Base-by-base conservation (phyloP, 2,888 invertebrate species). In the Glyphotaelius pellucidus region DNA sequence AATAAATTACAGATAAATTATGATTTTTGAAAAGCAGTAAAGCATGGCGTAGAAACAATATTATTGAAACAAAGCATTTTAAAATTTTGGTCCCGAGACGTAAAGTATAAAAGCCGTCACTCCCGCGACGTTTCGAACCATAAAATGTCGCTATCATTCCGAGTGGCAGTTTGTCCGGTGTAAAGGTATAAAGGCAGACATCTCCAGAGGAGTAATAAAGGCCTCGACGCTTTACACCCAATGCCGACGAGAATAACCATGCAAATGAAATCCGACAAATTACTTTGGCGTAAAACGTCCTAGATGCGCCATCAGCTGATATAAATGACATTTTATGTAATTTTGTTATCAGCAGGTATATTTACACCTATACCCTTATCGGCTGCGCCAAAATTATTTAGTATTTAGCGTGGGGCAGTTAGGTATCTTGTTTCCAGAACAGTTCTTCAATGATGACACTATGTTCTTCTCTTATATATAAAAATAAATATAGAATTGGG, bases 161-260 rank as follows among this genome's bases (percentile, higher is more conserved):
- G 81, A 32, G 19, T 81, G 81, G 31, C 81, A 32, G 67, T 67
- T 67, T 67, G 67, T 67, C 67, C 25, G 67, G 25, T 67, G 67
- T 67, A 67, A 67, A 67, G 81, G 81, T 32, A 81, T 32, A 81
- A 81, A 81, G 81, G 81, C 32, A 15, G 81, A 81, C 31, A 14
- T 31, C 81, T 31, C 31, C 47, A 47, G 31, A 32, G 81, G 32
- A 81, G 81, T 32, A 81, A 81, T 67, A 67, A 67, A 31, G 81
- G 81, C 81, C 31, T 19, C 15, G 32, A 30, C 81, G 32, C 32
- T 81, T 81, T 81, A 31, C 81, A 81, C 31, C 81, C 81, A 81
- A 81, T 81, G 81, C 32, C 81, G 67, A 67, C 25, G 25, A 67
- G 67, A 67, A 67, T 67, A 67, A 67, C 67, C 67, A 67, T 67